phyloP scores from a whole-genome alignment of 2,888 invertebrate species.

The Unio pictorum region DNA sequence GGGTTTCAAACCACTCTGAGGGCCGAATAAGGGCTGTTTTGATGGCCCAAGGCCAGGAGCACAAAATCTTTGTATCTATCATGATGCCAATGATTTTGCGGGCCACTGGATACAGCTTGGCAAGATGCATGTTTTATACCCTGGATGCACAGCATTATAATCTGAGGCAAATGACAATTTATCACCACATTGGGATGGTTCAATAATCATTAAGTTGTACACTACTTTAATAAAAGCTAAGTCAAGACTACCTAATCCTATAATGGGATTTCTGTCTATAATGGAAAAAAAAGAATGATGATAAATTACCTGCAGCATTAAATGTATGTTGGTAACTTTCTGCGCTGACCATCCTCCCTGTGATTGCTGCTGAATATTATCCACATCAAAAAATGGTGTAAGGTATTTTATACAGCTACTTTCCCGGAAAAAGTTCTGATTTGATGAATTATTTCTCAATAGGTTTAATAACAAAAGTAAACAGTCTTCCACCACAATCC shows the following conservation, averaged over 20 bases:
- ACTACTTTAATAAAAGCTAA: background rate
- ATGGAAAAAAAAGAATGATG: background rate
- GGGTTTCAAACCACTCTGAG: too few species aligned
- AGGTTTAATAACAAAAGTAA: slow-evolving; percentile 92
- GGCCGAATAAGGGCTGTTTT: too few species aligned
- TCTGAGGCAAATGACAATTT: too few species aligned
- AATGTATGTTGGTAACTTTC: slow-evolving; percentile 94
- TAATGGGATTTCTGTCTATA: background rate
- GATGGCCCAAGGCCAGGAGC: too few species aligned
- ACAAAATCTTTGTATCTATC: too few species aligned
- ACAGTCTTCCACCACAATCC: slow-evolving; percentile 98
- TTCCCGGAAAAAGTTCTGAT: slow-evolving; percentile 99
- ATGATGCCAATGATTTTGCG: too few species aligned
- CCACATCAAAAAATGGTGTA: slow-evolving; percentile 84
- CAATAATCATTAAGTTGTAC: too few species aligned
- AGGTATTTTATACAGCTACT: slow-evolving; percentile 94
- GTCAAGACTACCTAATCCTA: background rate
- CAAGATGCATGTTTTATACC: too few species aligned
- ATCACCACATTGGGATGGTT: too few species aligned
- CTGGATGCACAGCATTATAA: too few species aligned
- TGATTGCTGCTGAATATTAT: slow-evolving; percentile 44
- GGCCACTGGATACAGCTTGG: too few species aligned
- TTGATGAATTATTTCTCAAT: slow-evolving; percentile 94
- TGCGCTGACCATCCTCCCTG: slow-evolving; percentile 88
- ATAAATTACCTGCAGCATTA: slow-evolving; percentile 84